Base-by-base conservation (phyloP, 2,888 invertebrate species). In the Pyrocoelia pectoralis region DNA sequence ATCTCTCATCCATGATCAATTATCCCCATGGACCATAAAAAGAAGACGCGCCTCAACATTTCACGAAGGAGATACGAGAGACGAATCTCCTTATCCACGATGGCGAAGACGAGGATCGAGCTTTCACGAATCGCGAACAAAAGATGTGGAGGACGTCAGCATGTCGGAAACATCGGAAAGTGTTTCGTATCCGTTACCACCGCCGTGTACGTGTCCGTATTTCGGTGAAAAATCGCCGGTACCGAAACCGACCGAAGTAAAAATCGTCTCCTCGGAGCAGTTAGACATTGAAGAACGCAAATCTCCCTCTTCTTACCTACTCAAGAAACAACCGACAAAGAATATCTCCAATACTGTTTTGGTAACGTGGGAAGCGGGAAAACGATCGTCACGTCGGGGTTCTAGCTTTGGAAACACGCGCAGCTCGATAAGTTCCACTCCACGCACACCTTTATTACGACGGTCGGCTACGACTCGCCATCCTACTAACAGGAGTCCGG, bases 191-290 rank as follows among this genome's bases (percentile, higher is more conserved):
- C 83, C 87, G 6, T 76, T 92, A 38, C 91, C 92, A 2, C 90
- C 91, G 0, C 91, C 92, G 0, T 93, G 92, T 77, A 91, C 92
- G 0, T 92, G 93, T 74, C 92, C 92, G 0, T 93, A 93, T 73
- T 92, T 93, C 74, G 92, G 93, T 0, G 87, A 89, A 66, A 87
- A 71, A 71, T 82, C 80, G 67, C 79, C 75, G 55, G 78, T 75
- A 2, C 78, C 80, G 1, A 82, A 82, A 43, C 80, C 83, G 0
- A 79, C 83, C 1, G 86, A 86, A 68, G 83, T 87, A 1, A 84
- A 83, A 73, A 84, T 85, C n/a, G 77, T 85, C 14, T 79, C 83
- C 3, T 76, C 75, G 61, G 77, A 66, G 38, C 52, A 61, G 51
- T 57, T 76, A 10, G 73, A 77, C 40, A 65, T 67, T 2, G 71